Evolutionary conservation across 23 tunicate species (phyloP).

Genomic region (Diplosoma virens): DNA sequence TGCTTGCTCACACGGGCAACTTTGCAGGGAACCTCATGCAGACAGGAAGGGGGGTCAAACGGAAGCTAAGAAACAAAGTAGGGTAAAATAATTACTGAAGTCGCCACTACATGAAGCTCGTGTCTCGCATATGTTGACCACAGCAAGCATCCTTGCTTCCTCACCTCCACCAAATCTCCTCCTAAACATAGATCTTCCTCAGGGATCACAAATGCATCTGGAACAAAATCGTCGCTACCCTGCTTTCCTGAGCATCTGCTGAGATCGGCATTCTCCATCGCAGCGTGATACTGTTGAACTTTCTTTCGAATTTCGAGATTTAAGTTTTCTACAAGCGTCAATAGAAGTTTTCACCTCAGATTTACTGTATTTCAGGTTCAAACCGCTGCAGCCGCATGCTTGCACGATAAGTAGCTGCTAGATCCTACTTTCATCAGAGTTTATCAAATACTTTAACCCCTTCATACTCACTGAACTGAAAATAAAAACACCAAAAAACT

Average conservation of each 20-base stretch:
- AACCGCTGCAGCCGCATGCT: too few relatives aligned
- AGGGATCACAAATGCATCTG: neutral
- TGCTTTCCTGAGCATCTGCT: constrained; percentile 11
- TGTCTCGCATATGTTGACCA: neutral
- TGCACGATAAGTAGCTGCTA: too few relatives aligned
- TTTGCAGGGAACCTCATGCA: constrained; percentile 32
- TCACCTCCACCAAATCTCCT: neutral
- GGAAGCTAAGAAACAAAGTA: too few relatives aligned
- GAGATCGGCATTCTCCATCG: constrained; percentile 43
- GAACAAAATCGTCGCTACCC: neutral
- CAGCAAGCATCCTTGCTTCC: neutral
- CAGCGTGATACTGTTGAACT: neutral
- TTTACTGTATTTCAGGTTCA: too few relatives aligned
- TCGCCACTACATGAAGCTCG: neutral
- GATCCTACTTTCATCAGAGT: too few relatives aligned
- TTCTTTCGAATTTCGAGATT: constrained; percentile 8
- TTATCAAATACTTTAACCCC: too few relatives aligned
- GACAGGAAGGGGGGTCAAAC: constrained; percentile 31
- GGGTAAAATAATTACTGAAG: neutral
- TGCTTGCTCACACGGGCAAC: constrained; percentile 16
- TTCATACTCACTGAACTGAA: too few relatives aligned
- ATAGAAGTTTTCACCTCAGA: too few relatives aligned
- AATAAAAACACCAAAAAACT: too few relatives aligned
- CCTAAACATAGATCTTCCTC: too few relatives aligned
- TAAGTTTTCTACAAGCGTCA: constrained; percentile 19